Evolutionary conservation across 64 coral and sea anemone genomes (phyloP).

Genomic region (Exaiptasia diaphana): DNA sequence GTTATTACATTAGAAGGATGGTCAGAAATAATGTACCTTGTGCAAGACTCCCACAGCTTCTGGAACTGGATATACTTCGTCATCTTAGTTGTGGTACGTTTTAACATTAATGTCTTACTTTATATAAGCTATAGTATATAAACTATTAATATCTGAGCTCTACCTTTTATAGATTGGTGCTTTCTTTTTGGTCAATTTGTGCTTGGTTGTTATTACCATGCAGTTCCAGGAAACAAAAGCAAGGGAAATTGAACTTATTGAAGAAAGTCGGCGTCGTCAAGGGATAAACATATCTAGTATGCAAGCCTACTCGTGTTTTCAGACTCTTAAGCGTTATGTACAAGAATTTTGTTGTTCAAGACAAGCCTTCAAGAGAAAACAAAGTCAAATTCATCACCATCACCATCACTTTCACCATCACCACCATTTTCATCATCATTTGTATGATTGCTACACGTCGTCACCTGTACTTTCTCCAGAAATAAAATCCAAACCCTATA

Average conservation of each 20-base stretch:
- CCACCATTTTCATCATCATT: slow-evolving; percentile 87
- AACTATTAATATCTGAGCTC: not conserved
- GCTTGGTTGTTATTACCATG: slow-evolving; percentile 94
- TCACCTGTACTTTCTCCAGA: slow-evolving; percentile 25
- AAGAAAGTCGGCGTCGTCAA: slow-evolving; percentile 22
- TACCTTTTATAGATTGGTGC: slow-evolving; percentile 66
- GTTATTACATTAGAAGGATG: slow-evolving; percentile 94
- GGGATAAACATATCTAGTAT: slow-evolving; percentile 4
- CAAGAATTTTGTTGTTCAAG: not conserved
- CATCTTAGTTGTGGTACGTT: slow-evolving; percentile 84
- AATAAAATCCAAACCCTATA: not conserved
- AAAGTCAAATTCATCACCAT: slow-evolving; percentile 64
- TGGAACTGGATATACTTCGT: slow-evolving; percentile 98
- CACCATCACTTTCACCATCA: slow-evolving; percentile 87
- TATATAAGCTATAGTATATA: not conserved
- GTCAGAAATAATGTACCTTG: slow-evolving; percentile 98
- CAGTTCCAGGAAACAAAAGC: slow-evolving; percentile 98
- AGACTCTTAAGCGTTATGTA: not conserved
- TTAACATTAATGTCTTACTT: not conserved
- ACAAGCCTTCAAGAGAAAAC: not conserved
- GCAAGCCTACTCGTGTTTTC: not conserved
- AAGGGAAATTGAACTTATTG: slow-evolving; percentile 84
- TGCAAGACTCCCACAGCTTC: slow-evolving; percentile 78
- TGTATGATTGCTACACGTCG: slow-evolving; percentile 70
- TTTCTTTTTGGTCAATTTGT: slow-evolving; percentile 97